phyloP scores from a whole-genome alignment of 2,888 invertebrate genomes.

The Tigriopus californicus region DNA sequence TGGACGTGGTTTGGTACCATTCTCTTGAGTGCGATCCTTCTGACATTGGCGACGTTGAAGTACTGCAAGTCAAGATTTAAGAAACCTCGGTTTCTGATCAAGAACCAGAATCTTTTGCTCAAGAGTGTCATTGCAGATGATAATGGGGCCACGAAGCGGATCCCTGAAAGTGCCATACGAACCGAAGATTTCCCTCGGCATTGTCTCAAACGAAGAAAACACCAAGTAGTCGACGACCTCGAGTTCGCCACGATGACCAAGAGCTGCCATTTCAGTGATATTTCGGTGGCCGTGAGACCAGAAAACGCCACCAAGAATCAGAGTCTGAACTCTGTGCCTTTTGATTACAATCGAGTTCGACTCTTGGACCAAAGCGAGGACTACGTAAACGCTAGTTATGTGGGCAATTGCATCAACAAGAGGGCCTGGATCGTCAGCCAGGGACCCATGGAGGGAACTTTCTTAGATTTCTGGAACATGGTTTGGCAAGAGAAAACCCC shows the following conservation, averaged over 20 bases:
- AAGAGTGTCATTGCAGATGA: conserved; percentile 1
- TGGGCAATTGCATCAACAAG: background rate
- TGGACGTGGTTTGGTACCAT: conserved; percentile 19
- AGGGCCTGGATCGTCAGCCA: conserved; percentile 5
- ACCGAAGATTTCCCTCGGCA: background rate
- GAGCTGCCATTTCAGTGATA: no score
- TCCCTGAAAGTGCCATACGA: no score
- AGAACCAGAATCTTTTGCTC: background rate
- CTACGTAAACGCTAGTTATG: background rate
- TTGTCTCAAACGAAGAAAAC: conserved; percentile 2
- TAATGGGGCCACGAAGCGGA: background rate
- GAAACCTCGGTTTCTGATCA: conserved; percentile 1
- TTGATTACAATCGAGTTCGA: background rate
- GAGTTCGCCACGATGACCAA: background rate
- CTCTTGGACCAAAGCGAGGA: background rate
- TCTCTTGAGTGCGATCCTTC: conserved; percentile 17
- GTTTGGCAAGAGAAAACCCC: conserved; percentile 1
- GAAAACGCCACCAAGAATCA: background rate
- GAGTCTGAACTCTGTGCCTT: background rate
- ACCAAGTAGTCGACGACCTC: background rate
- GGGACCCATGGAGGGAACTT: conserved; percentile 2
- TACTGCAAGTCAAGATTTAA: conserved; percentile 16
- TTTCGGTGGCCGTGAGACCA: no score
- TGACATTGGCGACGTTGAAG: conserved; percentile 18
- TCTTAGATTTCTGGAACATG: conserved; percentile 4